Percentiles rank a stretch among this genome's conserved stretches.
phyloP scores from a whole-genome alignment of 1,140 invertebrate genomes.

The Drosophila tani region DNA sequence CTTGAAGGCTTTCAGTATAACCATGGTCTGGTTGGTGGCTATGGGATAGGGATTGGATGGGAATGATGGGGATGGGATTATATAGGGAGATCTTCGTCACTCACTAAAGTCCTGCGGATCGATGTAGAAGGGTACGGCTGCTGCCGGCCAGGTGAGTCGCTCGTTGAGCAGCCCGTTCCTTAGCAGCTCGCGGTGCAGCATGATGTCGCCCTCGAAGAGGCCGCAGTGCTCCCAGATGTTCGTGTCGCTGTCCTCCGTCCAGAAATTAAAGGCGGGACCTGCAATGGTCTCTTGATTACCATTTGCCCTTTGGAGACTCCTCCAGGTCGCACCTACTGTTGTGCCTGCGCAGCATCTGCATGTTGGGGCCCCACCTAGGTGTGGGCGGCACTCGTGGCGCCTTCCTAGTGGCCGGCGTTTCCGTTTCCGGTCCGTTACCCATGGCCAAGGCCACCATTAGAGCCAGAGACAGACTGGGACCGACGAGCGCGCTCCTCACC shows the following conservation, averaged over 20 bases:
- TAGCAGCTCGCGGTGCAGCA: slow-evolving; percentile 84
- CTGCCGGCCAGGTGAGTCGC: slow-evolving; percentile 87
- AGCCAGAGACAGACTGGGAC: neutral
- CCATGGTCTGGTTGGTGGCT: slow-evolving; percentile 85
- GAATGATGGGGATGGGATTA: no score
- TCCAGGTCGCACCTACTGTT: slow-evolving; percentile 65
- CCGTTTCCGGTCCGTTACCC: neutral
- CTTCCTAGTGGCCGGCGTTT: slow-evolving; percentile 1
- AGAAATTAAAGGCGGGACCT: slow-evolving; percentile 87
- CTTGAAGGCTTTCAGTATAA: slow-evolving; percentile 88
- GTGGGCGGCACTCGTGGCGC: slow-evolving; percentile 48
- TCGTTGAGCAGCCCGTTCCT: slow-evolving; percentile 88
- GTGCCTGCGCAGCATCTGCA: slow-evolving; percentile 76
- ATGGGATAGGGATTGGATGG: neutral
- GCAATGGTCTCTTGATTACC: slow-evolving; percentile 53
- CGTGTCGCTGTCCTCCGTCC: slow-evolving; percentile 86
- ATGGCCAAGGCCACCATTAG: slow-evolving; percentile 13
- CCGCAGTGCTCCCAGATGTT: slow-evolving; percentile 89
- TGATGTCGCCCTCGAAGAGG: slow-evolving; percentile 87
- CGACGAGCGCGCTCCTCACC: slow-evolving; percentile 51
- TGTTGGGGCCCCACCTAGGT: slow-evolving; percentile 79
- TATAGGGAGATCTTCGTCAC: slow-evolving; percentile 29
- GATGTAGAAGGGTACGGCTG: slow-evolving; percentile 88
- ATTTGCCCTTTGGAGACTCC: slow-evolving; percentile 1
- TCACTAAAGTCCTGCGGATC: slow-evolving; percentile 89